A percentile compares a stretch with the other conserved stretches of the same genome.
phyloP scores from a whole-genome alignment of 1,140 invertebrate species.

The Drosophila pandora region DNA sequence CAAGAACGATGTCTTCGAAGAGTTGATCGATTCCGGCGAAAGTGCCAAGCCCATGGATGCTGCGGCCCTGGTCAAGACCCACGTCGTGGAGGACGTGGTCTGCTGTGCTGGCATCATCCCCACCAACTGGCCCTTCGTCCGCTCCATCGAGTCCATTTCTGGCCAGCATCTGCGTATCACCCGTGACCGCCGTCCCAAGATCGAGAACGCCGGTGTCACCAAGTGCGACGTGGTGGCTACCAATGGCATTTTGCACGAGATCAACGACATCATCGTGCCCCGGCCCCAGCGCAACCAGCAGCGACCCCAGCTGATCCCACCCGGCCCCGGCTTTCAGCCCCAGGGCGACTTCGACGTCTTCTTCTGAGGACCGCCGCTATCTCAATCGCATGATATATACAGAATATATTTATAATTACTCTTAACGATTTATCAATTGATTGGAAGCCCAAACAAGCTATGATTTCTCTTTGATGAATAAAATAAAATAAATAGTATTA shows the following conservation, averaged over 20 bases:
- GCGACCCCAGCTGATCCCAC: slow-evolving; percentile 55
- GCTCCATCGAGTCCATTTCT: slow-evolving; percentile 84
- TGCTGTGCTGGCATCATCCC: slow-evolving; percentile 86
- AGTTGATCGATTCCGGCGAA: slow-evolving; percentile 78
- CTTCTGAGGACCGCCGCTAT: slow-evolving; percentile 59
- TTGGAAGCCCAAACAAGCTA: slow-evolving; percentile 37
- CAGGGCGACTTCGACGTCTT: slow-evolving; percentile 79
- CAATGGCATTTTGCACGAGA: slow-evolving; percentile 87
- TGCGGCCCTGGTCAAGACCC: slow-evolving; percentile 72
- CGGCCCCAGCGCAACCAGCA: slow-evolving; percentile 62
- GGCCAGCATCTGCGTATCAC: slow-evolving; percentile 84
- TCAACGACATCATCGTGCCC: slow-evolving; percentile 85
- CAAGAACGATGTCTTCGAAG: slow-evolving; percentile 87
- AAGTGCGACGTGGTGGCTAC: slow-evolving; percentile 86
- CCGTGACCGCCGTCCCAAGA: slow-evolving; percentile 84
- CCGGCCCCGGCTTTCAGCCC: slow-evolving; percentile 48
- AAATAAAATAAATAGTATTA: slow-evolving; percentile 63
- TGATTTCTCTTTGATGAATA: slow-evolving; percentile 50
- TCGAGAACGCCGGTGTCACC: slow-evolving; percentile 85
- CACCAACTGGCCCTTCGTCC: slow-evolving; percentile 85
- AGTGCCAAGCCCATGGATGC: slow-evolving; percentile 44
- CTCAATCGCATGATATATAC: slow-evolving; percentile 51
- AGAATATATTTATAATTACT: slow-evolving; percentile 74
- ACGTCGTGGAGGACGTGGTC: slow-evolving; percentile 85
- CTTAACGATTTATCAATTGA: slow-evolving; percentile 65